These are phyloP conservation scores for Halocaridina rubra DNA, from an alignment of 2,888 invertebrate genomes.

Conservation along the genomic window DNA sequence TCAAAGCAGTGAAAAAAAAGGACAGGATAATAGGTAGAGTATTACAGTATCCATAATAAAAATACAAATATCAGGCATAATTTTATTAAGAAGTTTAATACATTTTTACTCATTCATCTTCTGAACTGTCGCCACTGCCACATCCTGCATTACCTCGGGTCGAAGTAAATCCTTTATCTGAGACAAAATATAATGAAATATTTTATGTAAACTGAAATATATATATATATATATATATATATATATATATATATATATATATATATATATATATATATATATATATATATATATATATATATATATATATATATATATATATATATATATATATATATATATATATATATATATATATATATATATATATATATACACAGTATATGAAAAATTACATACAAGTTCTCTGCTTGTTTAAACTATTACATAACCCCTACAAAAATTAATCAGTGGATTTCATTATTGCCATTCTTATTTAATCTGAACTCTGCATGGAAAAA, in stretches of 20 bases:
- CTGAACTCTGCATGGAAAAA: neutral
- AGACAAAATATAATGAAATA: neutral
- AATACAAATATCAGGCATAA: no score
- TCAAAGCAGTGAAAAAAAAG: no score
- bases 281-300: constrained; percentile 27
- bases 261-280: neutral
- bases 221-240: neutral
- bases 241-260: neutral
- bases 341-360: neutral
- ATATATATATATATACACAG: constrained; percentile 2
- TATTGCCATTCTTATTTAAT: neutral
- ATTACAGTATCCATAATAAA: no score
- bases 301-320: constrained; percentile 27
- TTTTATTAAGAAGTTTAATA: no score
- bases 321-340: constrained; percentile 19
- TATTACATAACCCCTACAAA: no score
- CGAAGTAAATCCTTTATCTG: constrained; percentile 78
- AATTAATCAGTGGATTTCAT: no score
- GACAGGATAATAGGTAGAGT: no score
- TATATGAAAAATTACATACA: no score
- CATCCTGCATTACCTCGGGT: constrained; percentile 86
- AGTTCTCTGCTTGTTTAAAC: no score
- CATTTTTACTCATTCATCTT: constrained; percentile 47
- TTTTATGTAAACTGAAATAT: neutral
- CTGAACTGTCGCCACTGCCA: constrained; percentile 71